Percentiles rank a stretch among this genome's conserved stretches.
Evolutionary conservation across 2,113 vertebrate genomes (phyloP).

Genomic region (Oryctolagus cuniculus): DNA sequence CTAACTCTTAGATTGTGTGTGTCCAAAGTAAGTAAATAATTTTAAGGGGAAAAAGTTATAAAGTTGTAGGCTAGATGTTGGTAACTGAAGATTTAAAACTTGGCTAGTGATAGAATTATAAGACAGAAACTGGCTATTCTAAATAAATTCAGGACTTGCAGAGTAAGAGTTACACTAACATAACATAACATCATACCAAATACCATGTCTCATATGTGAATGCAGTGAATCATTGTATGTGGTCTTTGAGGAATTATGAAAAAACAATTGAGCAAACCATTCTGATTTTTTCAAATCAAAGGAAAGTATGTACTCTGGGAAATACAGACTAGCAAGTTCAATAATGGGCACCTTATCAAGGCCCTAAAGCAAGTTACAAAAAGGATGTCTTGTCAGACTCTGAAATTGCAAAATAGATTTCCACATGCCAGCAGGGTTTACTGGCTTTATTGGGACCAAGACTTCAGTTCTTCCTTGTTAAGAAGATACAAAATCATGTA

Average conservation of each 20-base stretch:
- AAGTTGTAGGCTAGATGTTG: background rate
- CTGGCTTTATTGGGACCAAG: background rate
- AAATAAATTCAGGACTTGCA: background rate
- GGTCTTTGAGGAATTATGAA: background rate
- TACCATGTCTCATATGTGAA: background rate
- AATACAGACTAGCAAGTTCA: background rate
- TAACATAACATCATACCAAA: background rate
- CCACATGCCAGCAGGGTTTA: background rate
- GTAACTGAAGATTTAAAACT: background rate
- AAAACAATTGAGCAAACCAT: background rate
- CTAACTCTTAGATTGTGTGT: background rate
- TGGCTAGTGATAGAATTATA: background rate
- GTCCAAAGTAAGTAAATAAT: slow-evolving; percentile 15
- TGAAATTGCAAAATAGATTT: background rate
- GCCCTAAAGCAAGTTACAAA: background rate
- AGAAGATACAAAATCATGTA: background rate
- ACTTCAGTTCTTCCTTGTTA: too few relatives aligned
- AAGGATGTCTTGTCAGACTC: background rate
- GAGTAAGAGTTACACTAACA: background rate
- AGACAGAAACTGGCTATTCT: background rate
- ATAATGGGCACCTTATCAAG: background rate
- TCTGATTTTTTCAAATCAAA: background rate
- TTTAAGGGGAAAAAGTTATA: background rate
- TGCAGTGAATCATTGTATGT: background rate
- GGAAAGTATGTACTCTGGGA: background rate